Base-by-base conservation (phyloP, 2,888 invertebrate genomes). In the Branchellion lobata region DNA sequence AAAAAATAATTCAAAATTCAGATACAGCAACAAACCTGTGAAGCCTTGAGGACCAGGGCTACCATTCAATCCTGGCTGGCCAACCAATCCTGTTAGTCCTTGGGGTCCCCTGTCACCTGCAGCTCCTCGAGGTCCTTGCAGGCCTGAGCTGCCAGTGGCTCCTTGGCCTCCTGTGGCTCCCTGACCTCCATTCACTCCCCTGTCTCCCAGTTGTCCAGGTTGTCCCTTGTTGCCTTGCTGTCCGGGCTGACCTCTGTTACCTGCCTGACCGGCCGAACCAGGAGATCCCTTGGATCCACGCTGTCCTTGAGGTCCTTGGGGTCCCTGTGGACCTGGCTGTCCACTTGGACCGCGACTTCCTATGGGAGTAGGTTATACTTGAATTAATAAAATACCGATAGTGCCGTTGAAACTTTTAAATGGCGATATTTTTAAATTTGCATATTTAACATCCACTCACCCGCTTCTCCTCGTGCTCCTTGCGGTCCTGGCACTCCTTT, bases 101-200 rank as follows among this genome's bases (percentile, higher is more conserved):
- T 57, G 65, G 1, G 69, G 34, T 18, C 81, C 81, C 29, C 61
- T 34, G n/a, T 82, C 80, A 27, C 86, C 86, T 31, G 82, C 57
- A 27, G n/a, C 40, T 53, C 78, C 80, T 57, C 65, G 33, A 53
- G 83, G 79, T 71, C 86, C 86, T 33, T 81, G 53, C 8, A 80
- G 79, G 40, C 86, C 86, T 40, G 81, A 80, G 68, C 82, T 82
- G 31, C 85, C 85, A 72, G 84, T 27, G 14, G 33, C 34, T 40
- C 80, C 80, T 24, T 74, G 34, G 1, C 29, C 34, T 0, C 79
- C 80, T n/a, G 53, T 1, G 21, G 79, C 24, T 47, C 81, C 81
- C 27, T n/a, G 21, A 36, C 47, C 34, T 33, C 81, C 81, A 74
- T 27, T 21, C 24, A 36, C n/a, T n/a, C 81, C 81, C 21, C 47